Evolutionary conservation across 1,140 invertebrate genomes (phyloP).

Genomic region (Copidosoma floridanum): DNA sequence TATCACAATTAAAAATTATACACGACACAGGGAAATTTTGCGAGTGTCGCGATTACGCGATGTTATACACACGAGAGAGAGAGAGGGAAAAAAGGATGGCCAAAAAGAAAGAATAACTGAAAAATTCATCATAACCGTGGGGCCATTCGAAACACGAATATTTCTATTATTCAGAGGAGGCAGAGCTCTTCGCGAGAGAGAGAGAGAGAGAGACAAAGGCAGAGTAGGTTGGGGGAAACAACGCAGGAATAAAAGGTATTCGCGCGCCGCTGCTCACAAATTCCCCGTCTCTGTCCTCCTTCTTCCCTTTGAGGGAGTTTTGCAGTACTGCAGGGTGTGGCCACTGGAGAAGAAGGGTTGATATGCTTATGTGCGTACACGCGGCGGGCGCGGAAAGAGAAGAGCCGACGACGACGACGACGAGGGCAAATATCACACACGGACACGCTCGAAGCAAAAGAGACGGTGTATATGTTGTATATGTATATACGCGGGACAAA

Average conservation of each 20-base stretch:
- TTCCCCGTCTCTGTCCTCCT: slow-evolving; percentile 17
- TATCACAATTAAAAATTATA: slow-evolving; percentile 9
- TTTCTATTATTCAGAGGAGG: slow-evolving; percentile 26
- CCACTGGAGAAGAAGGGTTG: slow-evolving; percentile 34
- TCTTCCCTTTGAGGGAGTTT: slow-evolving; percentile 16
- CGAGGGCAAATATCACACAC: slow-evolving; percentile 33
- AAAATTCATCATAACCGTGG: background rate
- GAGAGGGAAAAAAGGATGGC: background rate
- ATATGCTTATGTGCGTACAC: slow-evolving; percentile 31
- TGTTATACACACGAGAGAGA: no score
- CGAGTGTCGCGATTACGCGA: no score
- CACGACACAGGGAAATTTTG: no score
- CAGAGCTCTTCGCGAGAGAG: background rate
- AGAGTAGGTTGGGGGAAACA: slow-evolving; percentile 3
- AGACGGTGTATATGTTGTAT: slow-evolving; percentile 3
- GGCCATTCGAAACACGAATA: slow-evolving; percentile 15
- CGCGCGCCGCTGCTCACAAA: slow-evolving; percentile 18
- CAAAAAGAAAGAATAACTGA: background rate
- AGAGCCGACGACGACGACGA: slow-evolving; percentile 33
- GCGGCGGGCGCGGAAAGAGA: slow-evolving; percentile 32
- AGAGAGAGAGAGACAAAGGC: slow-evolving; percentile 5
- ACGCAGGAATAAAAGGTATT: slow-evolving; percentile 28
- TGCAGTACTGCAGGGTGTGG: slow-evolving; percentile 33
- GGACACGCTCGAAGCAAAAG: slow-evolving; percentile 13
- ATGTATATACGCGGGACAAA: background rate